Evolutionary conservation across 2,888 invertebrate species (phyloP).

Genomic region (Watsonalla binaria): DNA sequence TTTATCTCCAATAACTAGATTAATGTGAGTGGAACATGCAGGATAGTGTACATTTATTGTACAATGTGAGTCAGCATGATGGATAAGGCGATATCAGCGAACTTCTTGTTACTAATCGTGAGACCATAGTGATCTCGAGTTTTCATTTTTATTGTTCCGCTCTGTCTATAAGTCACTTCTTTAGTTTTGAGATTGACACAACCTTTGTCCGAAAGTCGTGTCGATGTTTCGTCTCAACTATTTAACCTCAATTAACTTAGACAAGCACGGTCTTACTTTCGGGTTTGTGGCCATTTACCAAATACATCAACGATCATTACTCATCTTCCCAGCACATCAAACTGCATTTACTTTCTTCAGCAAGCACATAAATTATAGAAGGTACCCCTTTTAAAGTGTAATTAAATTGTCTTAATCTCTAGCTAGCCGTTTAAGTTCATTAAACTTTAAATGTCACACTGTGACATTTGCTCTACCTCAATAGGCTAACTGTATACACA

Average conservation of each 20-base stretch:
- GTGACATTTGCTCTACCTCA: conserved; percentile 13
- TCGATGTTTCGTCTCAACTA: conserved; percentile 50
- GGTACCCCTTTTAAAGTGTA: conserved; percentile 37
- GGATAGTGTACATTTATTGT: background rate
- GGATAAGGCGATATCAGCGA: conserved; percentile 24
- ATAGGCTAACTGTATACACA: background rate
- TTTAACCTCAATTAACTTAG: conserved; percentile 63
- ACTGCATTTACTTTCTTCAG: conserved; percentile 59
- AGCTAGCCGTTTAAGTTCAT: conserved; percentile 34
- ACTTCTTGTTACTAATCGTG: conserved; percentile 30
- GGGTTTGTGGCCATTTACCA: conserved; percentile 58
- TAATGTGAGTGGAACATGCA: background rate
- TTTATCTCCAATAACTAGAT: too few species aligned
- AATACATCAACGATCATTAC: conserved; percentile 56
- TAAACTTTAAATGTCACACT: conserved; percentile 32
- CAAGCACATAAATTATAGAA: conserved; percentile 39
- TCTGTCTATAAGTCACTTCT: conserved; percentile 31
- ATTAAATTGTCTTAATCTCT: conserved; percentile 35
- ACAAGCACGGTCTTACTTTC: conserved; percentile 56
- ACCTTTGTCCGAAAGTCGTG: conserved; percentile 58
- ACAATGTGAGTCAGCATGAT: conserved; percentile 15
- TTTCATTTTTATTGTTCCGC: conserved; percentile 50
- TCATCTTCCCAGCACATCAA: conserved; percentile 48
- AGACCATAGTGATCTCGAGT: conserved; percentile 34
- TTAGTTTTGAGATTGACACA: conserved; percentile 49